Conservation (phyloP, 2,888 invertebrate genomes). For the Athalia cordata region DNA sequence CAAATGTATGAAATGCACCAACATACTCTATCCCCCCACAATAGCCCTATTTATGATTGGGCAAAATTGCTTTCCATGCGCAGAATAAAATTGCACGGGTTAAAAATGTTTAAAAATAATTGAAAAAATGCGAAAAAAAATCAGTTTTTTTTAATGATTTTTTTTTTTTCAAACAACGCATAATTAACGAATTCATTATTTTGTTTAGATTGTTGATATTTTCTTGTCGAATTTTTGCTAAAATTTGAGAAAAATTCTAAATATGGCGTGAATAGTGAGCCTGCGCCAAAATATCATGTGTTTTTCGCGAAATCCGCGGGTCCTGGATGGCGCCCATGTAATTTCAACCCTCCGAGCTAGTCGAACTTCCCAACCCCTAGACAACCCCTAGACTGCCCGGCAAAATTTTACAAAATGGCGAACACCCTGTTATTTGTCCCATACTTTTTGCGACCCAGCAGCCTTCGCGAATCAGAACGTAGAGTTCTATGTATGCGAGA, state of each 20-base stretch:
- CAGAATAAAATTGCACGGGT: slow-evolving; percentile 71
- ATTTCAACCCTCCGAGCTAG: neutral
- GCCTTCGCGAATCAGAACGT: no score
- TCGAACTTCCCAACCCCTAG: no score
- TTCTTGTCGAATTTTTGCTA: slow-evolving; percentile 39
- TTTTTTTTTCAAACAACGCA: neutral
- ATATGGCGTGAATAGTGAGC: slow-evolving; percentile 65
- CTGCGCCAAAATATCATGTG: slow-evolving; percentile 58
- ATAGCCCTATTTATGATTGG: slow-evolving; percentile 74
- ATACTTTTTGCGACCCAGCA: neutral
- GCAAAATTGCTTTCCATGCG: slow-evolving; percentile 74
- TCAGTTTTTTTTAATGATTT: slow-evolving; percentile 16
- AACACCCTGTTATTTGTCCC: neutral
- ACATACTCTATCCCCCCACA: slow-evolving; percentile 73
- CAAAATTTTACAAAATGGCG: slow-evolving; percentile 42
- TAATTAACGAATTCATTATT: neutral
- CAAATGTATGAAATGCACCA: slow-evolving; percentile 73
- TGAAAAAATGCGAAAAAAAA: slow-evolving; percentile 28
- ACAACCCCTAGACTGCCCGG: neutral
- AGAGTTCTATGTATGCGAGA: no score
- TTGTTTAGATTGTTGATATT: neutral
- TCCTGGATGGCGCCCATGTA: slow-evolving; percentile 34
- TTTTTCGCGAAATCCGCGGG: slow-evolving; percentile 44
- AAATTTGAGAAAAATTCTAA: slow-evolving; percentile 68
- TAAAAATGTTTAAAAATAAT: slow-evolving; percentile 38